Base-by-base conservation (phyloP, 2,888 invertebrate species). In the Mythimna ferrago region DNA sequence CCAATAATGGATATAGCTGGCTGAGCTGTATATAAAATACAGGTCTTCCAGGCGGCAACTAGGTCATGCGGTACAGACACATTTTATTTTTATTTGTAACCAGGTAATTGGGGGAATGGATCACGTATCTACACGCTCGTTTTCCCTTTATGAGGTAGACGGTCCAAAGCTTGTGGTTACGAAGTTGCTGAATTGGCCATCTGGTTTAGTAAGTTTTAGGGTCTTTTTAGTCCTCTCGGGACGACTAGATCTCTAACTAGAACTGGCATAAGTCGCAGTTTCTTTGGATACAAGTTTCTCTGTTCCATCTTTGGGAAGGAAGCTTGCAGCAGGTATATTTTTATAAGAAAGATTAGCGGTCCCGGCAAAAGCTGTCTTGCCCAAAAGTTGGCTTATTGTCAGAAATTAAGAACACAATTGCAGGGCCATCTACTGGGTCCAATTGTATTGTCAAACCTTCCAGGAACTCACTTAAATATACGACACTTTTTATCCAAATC, bases 11-110 rank as follows among this genome's bases (percentile, higher is more conserved):
- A 64, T 67, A 66, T 64, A n/a, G 57, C 60, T 51, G 56, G 63
- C 53, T 76, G 53, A 16, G 60, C 56, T 72, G 44, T n/a, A 72
- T 69, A 61, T 66, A 70, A 76, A 66, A 72, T 80, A 65, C 58
- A 78, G 68, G 64, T 66, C 53, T 75, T 70, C 44, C 51, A 80
- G 51, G 48, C 21, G 63, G 53, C 61, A 80, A 68, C 60, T 80
- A 66, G 76, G 67, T 68, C 80, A 71, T 53, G 54, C 32, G 61
- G 41, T 64, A 51, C 21, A 32, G n/a, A 57, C 38, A 21, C 67
- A 70, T 41, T 80, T 65, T 58, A 62, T 51, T 71, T 71, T 68
- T 63, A 71, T 68, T 75, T 57, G 53, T n/a, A 32, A 48, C 63
- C 53, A 48, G 41, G n/a, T 71, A 61, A 71, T 71, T 71, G 61